phyloP scores from a whole-genome alignment of 2,888 invertebrate species.

The Iphiclides podalirius region DNA sequence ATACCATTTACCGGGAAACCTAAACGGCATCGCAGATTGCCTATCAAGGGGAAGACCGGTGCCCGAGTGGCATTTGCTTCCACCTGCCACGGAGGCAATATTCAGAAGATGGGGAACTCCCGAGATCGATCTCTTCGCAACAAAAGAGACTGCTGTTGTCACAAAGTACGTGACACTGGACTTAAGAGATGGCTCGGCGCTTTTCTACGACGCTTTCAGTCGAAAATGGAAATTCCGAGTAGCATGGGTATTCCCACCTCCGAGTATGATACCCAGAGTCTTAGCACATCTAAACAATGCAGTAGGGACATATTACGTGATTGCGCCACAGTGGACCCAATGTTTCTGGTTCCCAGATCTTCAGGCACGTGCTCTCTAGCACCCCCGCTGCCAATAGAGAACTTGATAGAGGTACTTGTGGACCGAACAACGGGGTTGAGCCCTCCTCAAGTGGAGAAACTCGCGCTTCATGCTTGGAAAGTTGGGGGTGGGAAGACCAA shows the following conservation, averaged over 20 bases:
- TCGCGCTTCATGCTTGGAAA: slow-evolving; percentile 27
- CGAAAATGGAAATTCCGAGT: slow-evolving; percentile 26
- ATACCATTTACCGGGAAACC: slow-evolving; percentile 32
- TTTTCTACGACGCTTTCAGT: slow-evolving; percentile 33
- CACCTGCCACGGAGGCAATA: slow-evolving; percentile 17
- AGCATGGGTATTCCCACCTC: slow-evolving; percentile 36
- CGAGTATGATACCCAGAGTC: too few relatives aligned
- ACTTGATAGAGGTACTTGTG: slow-evolving; percentile 20
- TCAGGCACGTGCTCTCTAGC: slow-evolving; percentile 21
- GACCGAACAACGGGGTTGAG: slow-evolving; percentile 22
- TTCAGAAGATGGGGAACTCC: slow-evolving; percentile 26
- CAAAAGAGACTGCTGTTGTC: slow-evolving; percentile 14
- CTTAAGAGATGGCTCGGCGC: slow-evolving; percentile 7
- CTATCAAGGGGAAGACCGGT: slow-evolving; percentile 26
- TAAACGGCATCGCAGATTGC: slow-evolving; percentile 38
- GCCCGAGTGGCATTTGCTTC: slow-evolving; percentile 29
- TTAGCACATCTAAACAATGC: slow-evolving; percentile 32
- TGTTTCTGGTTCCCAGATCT: slow-evolving; percentile 32
- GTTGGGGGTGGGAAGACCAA: slow-evolving; percentile 30
- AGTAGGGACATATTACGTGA: slow-evolving; percentile 4
- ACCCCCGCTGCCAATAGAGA: slow-evolving; percentile 21
- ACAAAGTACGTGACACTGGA: slow-evolving; percentile 17
- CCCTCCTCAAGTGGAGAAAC: slow-evolving; percentile 18
- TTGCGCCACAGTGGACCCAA: slow-evolving; percentile 24
- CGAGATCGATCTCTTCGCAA: slow-evolving; percentile 28